Percentiles rank a stretch among this genome's conserved stretches.
These are phyloP conservation scores for Triplophysa yarkandensis DNA, from an alignment of 2,797 vertebrate species.

Conservation along the genomic window DNA sequence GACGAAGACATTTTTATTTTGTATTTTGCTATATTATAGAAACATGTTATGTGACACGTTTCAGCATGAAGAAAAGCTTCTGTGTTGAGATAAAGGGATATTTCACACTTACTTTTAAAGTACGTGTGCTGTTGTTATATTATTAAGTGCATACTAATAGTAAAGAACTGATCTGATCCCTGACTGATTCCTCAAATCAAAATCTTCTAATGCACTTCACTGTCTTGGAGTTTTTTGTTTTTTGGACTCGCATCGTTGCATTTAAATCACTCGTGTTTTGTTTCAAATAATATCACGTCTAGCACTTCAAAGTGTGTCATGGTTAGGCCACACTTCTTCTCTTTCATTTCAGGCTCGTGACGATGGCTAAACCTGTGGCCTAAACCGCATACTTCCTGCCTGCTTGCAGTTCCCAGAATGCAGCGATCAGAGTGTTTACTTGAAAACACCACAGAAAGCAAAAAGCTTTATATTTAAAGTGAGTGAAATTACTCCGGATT, in stretches of 20 bases:
- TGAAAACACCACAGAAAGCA: background rate
- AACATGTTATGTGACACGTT: constrained; percentile 26
- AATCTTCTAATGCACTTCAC: background rate
- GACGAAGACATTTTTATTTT: no score
- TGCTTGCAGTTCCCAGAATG: background rate
- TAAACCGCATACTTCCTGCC: constrained; percentile 26
- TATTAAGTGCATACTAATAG: background rate
- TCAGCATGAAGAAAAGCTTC: constrained; percentile 14
- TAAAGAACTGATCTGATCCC: background rate
- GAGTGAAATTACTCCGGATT: background rate
- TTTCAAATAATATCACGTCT: background rate
- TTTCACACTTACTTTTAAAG: constrained; percentile 9
- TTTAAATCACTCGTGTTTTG: background rate
- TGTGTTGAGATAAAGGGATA: constrained; percentile 12
- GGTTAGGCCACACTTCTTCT: background rate
- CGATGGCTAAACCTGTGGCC: background rate
- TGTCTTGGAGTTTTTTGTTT: background rate
- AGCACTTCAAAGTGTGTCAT: constrained; percentile 3
- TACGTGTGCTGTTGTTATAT: constrained; percentile 15
- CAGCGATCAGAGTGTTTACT: background rate
- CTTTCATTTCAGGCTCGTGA: background rate
- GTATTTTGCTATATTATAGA: no score
- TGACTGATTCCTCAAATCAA: constrained; percentile 12
- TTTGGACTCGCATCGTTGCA: background rate
- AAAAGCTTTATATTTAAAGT: background rate